These are phyloP conservation scores for Oreonectes daqikongensis DNA, from an alignment of 2,797 vertebrate genomes.

Conservation along the genomic window DNA sequence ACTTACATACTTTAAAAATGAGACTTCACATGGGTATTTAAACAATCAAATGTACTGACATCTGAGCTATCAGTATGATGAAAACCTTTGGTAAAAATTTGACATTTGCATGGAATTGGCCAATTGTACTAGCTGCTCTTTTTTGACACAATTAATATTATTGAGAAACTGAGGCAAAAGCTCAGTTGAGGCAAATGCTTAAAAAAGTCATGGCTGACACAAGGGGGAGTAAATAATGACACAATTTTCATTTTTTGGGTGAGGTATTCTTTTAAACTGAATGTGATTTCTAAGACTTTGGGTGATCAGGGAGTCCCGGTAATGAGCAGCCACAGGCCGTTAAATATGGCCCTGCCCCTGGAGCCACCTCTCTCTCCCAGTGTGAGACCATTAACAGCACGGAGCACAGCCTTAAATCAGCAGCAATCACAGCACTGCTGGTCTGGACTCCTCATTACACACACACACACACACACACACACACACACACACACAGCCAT, in stretches of 20 bases:
- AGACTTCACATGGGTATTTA: too few species aligned
- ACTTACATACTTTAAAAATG: too few species aligned
- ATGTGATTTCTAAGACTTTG: slow-evolving; percentile 35
- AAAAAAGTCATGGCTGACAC: background rate
- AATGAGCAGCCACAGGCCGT: slow-evolving; percentile 56
- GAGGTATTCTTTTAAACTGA: slow-evolving; percentile 40
- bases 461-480: slow-evolving; percentile 44
- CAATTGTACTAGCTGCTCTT: too few species aligned
- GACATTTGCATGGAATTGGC: too few species aligned
- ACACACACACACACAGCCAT: slow-evolving; percentile 51
- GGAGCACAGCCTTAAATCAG: slow-evolving; percentile 58
- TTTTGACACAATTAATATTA: too few species aligned
- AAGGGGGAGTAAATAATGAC: background rate
- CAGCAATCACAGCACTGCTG: slow-evolving; percentile 51
- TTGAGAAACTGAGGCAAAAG: background rate
- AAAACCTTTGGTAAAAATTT: too few species aligned
- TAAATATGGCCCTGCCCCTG: slow-evolving; percentile 56
- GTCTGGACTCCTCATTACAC: slow-evolving; percentile 57
- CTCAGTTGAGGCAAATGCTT: background rate
- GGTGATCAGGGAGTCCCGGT: slow-evolving; percentile 54
- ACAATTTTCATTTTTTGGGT: background rate
- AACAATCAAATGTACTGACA: too few species aligned
- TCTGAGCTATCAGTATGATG: too few species aligned
- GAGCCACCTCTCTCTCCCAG: slow-evolving; percentile 54
- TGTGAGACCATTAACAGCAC: slow-evolving; percentile 57